phyloP scores from a whole-genome alignment of 2,113 vertebrate species.

The Scatophagus argus region DNA sequence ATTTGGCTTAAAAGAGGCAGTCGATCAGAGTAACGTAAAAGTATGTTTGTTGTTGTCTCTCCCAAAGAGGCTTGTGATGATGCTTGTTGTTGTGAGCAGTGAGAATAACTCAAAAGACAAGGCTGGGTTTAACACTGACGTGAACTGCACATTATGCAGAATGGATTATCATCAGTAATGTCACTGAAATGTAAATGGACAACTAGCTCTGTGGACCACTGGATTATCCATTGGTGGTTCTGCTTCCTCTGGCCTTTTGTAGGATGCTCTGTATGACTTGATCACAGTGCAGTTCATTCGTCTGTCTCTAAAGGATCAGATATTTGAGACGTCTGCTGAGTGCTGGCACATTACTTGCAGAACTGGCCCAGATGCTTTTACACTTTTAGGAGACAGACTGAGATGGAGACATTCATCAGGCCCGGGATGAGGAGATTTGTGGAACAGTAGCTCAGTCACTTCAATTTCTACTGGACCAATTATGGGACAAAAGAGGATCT shows the following conservation, averaged over 20 bases:
- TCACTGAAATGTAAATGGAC: constrained; percentile 22
- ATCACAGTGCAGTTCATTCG: constrained; percentile 20
- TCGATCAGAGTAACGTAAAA: too few relatives aligned
- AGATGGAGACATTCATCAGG: constrained; percentile 35
- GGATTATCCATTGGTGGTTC: constrained; percentile 1
- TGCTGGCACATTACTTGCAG: constrained; percentile 33
- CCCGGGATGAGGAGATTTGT: constrained; percentile 11
- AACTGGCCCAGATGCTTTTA: constrained; percentile 49
- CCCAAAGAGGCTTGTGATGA: not conserved
- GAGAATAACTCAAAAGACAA: not conserved
- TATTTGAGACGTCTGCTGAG: constrained; percentile 29
- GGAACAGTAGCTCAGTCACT: constrained; percentile 8
- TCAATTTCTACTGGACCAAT: constrained; percentile 2
- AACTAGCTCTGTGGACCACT: not conserved
- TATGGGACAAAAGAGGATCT: not conserved
- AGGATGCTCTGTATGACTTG: constrained; percentile 15
- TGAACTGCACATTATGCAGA: constrained; percentile 21
- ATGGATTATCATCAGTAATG: constrained; percentile 30
- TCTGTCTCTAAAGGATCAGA: constrained; percentile 33
- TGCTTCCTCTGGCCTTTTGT: constrained; percentile 4
- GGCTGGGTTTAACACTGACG: constrained; percentile 13
- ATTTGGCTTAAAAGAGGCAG: too few relatives aligned
- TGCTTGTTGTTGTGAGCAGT: constrained; percentile 11
- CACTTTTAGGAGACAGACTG: constrained; percentile 45
- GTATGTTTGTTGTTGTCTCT: constrained; percentile 2